These are phyloP conservation scores for Diachasmimorpha longicaudata DNA, from an alignment of 1,140 invertebrate species.

Conservation along the genomic window DNA sequence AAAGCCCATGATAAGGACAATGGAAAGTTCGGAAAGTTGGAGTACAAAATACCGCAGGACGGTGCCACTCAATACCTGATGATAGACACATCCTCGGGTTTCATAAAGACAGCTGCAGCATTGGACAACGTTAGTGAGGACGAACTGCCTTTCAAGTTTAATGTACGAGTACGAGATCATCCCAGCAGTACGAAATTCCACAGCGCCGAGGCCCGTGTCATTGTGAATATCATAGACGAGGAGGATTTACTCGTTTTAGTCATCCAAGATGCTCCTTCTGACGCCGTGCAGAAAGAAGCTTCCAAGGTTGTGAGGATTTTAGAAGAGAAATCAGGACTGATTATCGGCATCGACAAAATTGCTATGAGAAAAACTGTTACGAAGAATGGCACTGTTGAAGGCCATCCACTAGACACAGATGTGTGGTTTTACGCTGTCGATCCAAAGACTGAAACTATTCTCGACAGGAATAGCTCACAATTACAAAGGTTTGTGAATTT, in stretches of 20 bases:
- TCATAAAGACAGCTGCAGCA: conserved; percentile 74
- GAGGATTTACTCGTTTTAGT: conserved; percentile 79
- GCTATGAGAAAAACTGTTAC: conserved; percentile 71
- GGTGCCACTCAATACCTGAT: conserved; percentile 73
- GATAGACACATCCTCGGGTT: conserved; percentile 73
- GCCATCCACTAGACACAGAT: conserved; percentile 78
- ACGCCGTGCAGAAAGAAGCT: conserved; percentile 71
- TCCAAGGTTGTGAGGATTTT: conserved; percentile 72
- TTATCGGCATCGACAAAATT: conserved; percentile 81
- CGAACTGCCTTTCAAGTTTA: conserved; percentile 75
- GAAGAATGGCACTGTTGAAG: conserved; percentile 76
- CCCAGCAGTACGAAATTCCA: conserved; percentile 70
- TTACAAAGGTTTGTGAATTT: conserved; percentile 69
- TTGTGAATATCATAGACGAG: conserved; percentile 75
- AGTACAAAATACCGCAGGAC: conserved; percentile 71
- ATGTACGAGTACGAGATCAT: conserved; percentile 78
- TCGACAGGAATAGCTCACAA: conserved; percentile 73
- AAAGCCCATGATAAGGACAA: conserved; percentile 84
- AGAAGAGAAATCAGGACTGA: conserved; percentile 75
- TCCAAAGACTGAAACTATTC: conserved; percentile 76
- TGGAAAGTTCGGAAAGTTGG: conserved; percentile 77
- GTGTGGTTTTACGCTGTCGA: conserved; percentile 88
- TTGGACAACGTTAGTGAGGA: conserved; percentile 71
- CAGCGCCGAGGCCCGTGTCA: conserved; percentile 68
- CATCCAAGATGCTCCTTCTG: conserved; percentile 76